Base-by-base conservation (phyloP, 30 jellyfish, hydroid and myxozoan genomes). In the Turritopsis dohrnii region DNA sequence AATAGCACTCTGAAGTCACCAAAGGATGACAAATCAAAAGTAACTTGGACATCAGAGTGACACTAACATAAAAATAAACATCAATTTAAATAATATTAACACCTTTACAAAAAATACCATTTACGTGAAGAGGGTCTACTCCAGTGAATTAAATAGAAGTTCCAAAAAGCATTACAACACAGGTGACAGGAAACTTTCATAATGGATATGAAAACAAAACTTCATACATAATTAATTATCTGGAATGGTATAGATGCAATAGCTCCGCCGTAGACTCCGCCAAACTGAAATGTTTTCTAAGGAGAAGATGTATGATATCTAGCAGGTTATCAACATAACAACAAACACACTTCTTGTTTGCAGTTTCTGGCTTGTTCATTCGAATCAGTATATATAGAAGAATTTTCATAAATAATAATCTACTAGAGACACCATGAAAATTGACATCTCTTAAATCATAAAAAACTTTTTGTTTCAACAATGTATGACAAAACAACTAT, bases 191-290 rank as follows among this genome's bases (percentile, higher is more conserved):
- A 17, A 30, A 25, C 18, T 18, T 22, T 21, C 19, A 60, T 18
- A 60, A 18, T 60, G 0, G 21, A 60, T 18, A 60, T 23, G 21
- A 60, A 0, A 60, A 60, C 21, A 18, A 60, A 69, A 21, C 28
- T 9, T 71, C 85, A 76, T 82, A 93, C 98, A 92, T 82, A 29
- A 71, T 93, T 93, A 21, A 74, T 84, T 89, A 93, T 28, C 53
- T 75, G 73, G 72, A 93, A 93, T 21, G 96, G 96, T 25, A 93
- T 60, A n/a, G 60, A 53, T 16, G 98, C 89, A 54, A 66, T 79
- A 3, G 96, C 89, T 54, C 96, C 96, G 71, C 95, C 88, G 71
- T 80, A 93, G 52, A 93, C 85, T 27, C 98, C 98, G 30, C 96
- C 95, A 83, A 93, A 93, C 31, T 85, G 88, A 79, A 93, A 93